Evolutionary conservation across 1,140 invertebrate genomes (phyloP).

Genomic region (Anagrus nilaparvatae): DNA sequence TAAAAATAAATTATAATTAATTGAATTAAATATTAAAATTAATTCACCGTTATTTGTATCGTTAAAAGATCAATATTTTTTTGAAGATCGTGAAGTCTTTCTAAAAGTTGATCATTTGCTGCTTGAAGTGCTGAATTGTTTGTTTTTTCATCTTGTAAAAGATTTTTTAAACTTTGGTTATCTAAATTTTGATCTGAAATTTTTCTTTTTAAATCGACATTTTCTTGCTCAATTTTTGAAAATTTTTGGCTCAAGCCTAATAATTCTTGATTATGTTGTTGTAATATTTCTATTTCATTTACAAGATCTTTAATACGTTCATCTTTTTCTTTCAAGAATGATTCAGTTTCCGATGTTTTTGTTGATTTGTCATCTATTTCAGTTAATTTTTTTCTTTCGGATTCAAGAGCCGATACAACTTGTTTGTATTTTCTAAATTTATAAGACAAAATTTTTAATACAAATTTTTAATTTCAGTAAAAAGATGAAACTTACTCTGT

Average conservation of each 20-base stretch:
- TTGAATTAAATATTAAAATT: neutral
- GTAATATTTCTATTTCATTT: constrained; percentile 31
- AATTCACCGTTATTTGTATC: constrained; percentile 32
- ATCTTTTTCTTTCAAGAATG: constrained; percentile 27
- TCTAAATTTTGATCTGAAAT: constrained; percentile 25
- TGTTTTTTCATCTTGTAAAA: constrained; percentile 27
- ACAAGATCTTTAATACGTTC: constrained; percentile 30
- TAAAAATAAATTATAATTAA: neutral
- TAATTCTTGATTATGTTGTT: constrained; percentile 36
- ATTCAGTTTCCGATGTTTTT: constrained; percentile 22
- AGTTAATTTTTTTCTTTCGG: constrained; percentile 24
- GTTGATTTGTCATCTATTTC: constrained; percentile 27
- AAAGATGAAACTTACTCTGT: constrained; percentile 22
- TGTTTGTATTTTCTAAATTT: constrained; percentile 25
- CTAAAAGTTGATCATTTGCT: constrained; percentile 29
- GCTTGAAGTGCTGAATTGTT: constrained; percentile 26
- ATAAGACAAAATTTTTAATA: too few species aligned
- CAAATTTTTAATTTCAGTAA: too few species aligned
- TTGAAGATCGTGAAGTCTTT: constrained; percentile 35
- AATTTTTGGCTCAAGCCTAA: constrained; percentile 27
- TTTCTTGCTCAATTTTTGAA: constrained; percentile 29
- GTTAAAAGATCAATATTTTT: constrained; percentile 32
- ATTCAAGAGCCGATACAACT: constrained; percentile 18
- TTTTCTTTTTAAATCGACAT: constrained; percentile 30
- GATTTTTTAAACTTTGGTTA: constrained; percentile 25